Conservation (phyloP, 2,888 invertebrate species). For the Agonum fuliginosum region DNA sequence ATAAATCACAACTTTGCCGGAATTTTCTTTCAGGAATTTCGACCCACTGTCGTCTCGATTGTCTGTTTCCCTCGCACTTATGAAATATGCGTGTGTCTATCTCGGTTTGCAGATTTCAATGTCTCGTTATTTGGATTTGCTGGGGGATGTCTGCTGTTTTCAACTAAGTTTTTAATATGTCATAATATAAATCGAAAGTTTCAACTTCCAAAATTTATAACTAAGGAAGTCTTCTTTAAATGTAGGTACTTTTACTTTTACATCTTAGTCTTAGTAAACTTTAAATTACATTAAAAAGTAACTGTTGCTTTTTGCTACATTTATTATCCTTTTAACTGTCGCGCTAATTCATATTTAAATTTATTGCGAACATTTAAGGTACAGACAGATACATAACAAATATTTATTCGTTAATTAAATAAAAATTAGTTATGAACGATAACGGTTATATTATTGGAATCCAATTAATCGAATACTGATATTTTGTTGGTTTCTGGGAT, state of each 20-base stretch:
- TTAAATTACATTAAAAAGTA: too few relatives aligned
- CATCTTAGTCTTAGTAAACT: too few relatives aligned
- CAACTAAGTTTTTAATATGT: slow-evolving; percentile 25
- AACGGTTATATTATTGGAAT: too few relatives aligned
- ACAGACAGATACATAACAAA: too few relatives aligned
- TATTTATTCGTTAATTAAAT: too few relatives aligned
- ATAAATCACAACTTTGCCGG: slow-evolving; percentile 53
- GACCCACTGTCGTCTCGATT: slow-evolving; percentile 24
- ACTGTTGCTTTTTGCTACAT: too few relatives aligned
- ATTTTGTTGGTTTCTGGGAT: too few relatives aligned
- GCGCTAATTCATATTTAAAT: too few relatives aligned
- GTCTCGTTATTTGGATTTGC: slow-evolving; percentile 12
- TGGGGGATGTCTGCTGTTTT: slow-evolving; percentile 24
- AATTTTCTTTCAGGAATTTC: slow-evolving; percentile 49
- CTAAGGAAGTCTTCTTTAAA: not conserved
- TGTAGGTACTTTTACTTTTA: not conserved
- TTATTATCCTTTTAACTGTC: too few relatives aligned
- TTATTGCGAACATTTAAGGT: too few relatives aligned
- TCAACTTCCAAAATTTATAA: slow-evolving; percentile 8
- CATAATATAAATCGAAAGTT: not conserved
- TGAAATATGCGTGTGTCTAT: slow-evolving; percentile 12
- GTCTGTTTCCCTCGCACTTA: slow-evolving; percentile 21
- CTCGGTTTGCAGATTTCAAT: not conserved
- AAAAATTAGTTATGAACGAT: too few relatives aligned
- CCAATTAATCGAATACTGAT: too few relatives aligned